Evolutionary conservation across 2,113 vertebrate genomes (phyloP).

Genomic region (Mugil cephalus): DNA sequence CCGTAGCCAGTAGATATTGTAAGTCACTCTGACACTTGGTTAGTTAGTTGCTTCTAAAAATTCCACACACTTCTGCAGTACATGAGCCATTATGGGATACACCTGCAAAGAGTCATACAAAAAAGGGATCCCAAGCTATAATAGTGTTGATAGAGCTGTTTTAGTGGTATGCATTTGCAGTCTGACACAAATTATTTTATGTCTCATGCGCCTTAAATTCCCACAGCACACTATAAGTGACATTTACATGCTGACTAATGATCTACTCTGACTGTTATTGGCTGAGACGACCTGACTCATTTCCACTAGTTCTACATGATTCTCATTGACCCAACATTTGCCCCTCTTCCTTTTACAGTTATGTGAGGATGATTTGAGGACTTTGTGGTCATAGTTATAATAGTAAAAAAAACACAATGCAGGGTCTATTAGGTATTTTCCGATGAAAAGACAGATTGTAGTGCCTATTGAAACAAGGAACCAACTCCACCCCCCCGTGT

Average conservation of each 20-base stretch:
- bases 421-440: no score
- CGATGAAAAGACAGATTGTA: no score
- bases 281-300: neutral
- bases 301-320: neutral
- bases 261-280: neutral
- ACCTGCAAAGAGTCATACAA: slow-evolving; percentile 3
- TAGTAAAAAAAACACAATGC: no score
- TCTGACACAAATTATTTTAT: no score
- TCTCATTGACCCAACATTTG: neutral
- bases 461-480: no score
- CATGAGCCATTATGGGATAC: neutral
- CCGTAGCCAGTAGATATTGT: slow-evolving; percentile 13
- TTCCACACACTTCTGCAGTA: neutral
- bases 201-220: no score
- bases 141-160: neutral
- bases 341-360: no score
- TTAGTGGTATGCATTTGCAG: neutral
- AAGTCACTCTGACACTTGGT: neutral
- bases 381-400: no score
- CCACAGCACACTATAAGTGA: neutral
- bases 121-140: neutral
- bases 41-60: neutral
- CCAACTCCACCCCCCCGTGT: no score
- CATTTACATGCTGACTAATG: slow-evolving; percentile 5
- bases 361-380: no score